Base-by-base conservation (phyloP, 2,113 vertebrate species). In the Pipa parva region DNA sequence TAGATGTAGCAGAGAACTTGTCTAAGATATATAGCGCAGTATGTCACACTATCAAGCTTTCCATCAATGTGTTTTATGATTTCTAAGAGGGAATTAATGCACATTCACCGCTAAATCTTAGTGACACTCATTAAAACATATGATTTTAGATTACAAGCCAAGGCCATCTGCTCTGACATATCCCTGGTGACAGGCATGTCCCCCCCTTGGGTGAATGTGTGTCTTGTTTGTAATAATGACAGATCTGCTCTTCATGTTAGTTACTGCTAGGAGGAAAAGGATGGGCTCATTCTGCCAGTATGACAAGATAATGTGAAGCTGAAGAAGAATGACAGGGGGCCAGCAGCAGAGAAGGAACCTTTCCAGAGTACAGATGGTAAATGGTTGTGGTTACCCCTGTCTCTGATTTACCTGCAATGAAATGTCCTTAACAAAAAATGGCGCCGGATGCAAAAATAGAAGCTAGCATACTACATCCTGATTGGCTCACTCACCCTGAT, bases 201-300 rank as follows among this genome's bases (percentile, higher is more conserved):
- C 48, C 39, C 62, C 63, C 27, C n/a, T n/a, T 28, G 49, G 62
- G 42, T 13, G 39, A 48, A 15, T 50, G 3, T 20, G 28, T 33
- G 55, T 59, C 42, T 56, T 51, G 9, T 29, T 59, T 55, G 45
- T 59, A 68, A 26, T 28, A 36, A 50, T 21, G 64, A 46, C 55
- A 50, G 24, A 42, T 57, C 39, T 45, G 15, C 21, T 49, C 54
- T 59, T 22, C 57, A 9, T 42, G 28, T 13, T 2, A 22, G 28
- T 42, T 27, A 31, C 27, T n/a, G 17, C 54, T 5, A 25, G 21
- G 50, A 25, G 39, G 46, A 20, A 3, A 13, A 20, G 46, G 4
- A n/a, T 15, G 24, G n/a, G n/a, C 24, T 39, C 31, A 1, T 37
- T 63, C 18, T 62, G n/a, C 45, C 42, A 62, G 20, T 51, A 36